phyloP scores from a whole-genome alignment of 2,113 vertebrate genomes.

The Clarias gariepinus region DNA sequence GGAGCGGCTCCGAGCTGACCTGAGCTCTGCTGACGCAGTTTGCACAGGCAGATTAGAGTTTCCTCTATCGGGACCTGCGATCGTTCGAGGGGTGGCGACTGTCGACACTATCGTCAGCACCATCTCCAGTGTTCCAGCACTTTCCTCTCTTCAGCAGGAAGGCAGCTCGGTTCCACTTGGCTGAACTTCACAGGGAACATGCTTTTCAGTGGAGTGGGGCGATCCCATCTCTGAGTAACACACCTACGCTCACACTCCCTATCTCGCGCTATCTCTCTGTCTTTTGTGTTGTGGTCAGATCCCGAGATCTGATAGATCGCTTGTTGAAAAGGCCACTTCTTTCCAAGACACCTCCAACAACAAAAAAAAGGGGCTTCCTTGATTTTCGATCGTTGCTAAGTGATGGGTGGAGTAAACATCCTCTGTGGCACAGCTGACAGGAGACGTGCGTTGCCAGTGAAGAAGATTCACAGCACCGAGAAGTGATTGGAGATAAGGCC shows the following conservation, averaged over 20 bases:
- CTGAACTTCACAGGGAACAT: conserved; percentile 39
- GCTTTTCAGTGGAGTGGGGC: neutral
- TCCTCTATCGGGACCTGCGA: conserved; percentile 39
- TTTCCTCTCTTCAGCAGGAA: conserved; percentile 45
- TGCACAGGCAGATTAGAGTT: conserved; percentile 23
- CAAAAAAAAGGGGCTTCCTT: conserved; percentile 39
- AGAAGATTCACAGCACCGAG: conserved; percentile 37
- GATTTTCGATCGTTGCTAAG: conserved; percentile 54
- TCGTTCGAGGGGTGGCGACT: conserved; percentile 33
- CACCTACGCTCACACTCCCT: neutral
- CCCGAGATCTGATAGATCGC: conserved; percentile 19
- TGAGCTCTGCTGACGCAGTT: conserved; percentile 14
- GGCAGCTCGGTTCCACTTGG: conserved; percentile 38
- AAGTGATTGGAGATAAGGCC: conserved; percentile 44
- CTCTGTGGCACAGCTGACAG: conserved; percentile 34
- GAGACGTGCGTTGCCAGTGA: conserved; percentile 36
- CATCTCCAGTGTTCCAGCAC: conserved; percentile 28
- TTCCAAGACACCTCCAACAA: conserved; percentile 57
- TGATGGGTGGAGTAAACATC: conserved; percentile 46
- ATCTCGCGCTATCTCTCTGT: neutral
- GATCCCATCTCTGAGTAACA: conserved; percentile 32
- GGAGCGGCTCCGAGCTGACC: conserved; percentile 28
- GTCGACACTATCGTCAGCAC: conserved; percentile 24
- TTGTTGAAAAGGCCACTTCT: conserved; percentile 39
- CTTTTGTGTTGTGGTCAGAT: conserved; percentile 54